Conservation (phyloP, 2,888 invertebrate species). For the Toxonevra muliebris region DNA sequence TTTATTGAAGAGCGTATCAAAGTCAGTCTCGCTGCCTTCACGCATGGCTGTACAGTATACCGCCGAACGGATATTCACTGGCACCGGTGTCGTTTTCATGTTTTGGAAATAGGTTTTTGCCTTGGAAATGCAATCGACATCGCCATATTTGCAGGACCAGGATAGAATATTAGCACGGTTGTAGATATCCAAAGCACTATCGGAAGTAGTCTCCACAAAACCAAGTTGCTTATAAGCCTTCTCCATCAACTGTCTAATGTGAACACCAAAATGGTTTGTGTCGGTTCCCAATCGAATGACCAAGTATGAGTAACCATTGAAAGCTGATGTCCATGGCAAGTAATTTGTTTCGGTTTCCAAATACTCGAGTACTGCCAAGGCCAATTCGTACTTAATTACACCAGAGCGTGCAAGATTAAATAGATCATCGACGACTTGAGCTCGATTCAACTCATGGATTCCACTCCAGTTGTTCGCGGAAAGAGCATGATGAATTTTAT, state of each 20-base stretch:
- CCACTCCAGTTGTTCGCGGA: conserved; percentile 44
- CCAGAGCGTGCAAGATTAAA: conserved; percentile 78
- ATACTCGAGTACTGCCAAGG: conserved; percentile 75
- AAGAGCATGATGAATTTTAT: conserved; percentile 47
- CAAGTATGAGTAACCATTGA: conserved; percentile 64
- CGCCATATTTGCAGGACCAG: conserved; percentile 73
- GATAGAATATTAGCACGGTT: conserved; percentile 70
- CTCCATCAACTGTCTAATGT: conserved; percentile 66
- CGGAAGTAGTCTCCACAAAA: conserved; percentile 62
- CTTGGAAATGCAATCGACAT: conserved; percentile 69
- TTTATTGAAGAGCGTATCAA: conserved; percentile 72
- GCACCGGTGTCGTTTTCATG: conserved; percentile 55
- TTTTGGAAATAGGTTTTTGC: conserved; percentile 63
- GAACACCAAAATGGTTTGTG: conserved; percentile 53
- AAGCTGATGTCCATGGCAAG: conserved; percentile 81
- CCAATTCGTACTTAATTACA: conserved; percentile 69
- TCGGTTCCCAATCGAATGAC: conserved; percentile 54
- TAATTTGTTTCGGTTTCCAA: conserved; percentile 75
- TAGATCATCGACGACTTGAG: conserved; percentile 84
- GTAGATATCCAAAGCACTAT: conserved; percentile 69
- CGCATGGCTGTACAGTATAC: conserved; percentile 82
- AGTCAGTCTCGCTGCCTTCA: conserved; percentile 71
- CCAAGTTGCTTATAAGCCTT: conserved; percentile 67
- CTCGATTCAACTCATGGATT: conserved; percentile 76
- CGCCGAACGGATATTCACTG: conserved; percentile 73